phyloP scores from a whole-genome alignment of 2,888 invertebrate species.

The Adelognathus sp. region DNA sequence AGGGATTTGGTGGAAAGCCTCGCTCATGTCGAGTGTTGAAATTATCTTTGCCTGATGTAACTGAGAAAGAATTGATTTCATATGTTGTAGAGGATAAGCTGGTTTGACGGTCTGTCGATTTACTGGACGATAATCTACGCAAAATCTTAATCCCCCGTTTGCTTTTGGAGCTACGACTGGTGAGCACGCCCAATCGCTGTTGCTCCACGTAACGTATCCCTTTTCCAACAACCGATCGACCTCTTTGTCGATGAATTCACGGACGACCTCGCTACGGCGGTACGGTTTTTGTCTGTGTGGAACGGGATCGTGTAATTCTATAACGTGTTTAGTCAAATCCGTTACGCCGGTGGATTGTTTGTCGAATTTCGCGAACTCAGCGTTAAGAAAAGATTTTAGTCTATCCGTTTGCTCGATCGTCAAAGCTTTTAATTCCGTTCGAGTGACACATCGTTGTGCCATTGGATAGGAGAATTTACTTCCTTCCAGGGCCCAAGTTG shows the following conservation, averaged over 20 bases:
- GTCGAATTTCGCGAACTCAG: conserved; percentile 45
- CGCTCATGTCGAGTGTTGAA: conserved; percentile 52
- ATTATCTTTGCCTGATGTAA: conserved; percentile 43
- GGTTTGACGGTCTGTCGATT: conserved; percentile 53
- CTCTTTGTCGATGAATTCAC: conserved; percentile 31
- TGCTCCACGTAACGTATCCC: conserved; percentile 41
- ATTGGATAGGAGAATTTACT: conserved; percentile 20
- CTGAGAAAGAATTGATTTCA: conserved; percentile 51
- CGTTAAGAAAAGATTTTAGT: conserved; percentile 15
- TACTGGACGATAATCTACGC: conserved; percentile 42
- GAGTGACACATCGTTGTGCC: not conserved
- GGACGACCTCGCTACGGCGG: conserved; percentile 29
- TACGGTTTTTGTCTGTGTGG: conserved; percentile 47
- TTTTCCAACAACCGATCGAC: conserved; percentile 23
- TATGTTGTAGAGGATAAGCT: too few relatives aligned
- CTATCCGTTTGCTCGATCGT: not conserved
- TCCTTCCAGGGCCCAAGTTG: conserved; percentile 18
- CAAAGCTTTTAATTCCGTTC: conserved; percentile 13
- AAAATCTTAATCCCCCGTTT: conserved; percentile 31
- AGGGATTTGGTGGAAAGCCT: conserved; percentile 53
- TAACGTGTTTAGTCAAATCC: conserved; percentile 31
- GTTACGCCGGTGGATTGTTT: conserved; percentile 42
- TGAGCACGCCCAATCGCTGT: conserved; percentile 51
- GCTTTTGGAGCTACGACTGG: conserved; percentile 39
- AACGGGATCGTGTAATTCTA: conserved; percentile 34